Conservation (phyloP, 2,113 vertebrate genomes). For the Poeciliopsis retropinna region DNA sequence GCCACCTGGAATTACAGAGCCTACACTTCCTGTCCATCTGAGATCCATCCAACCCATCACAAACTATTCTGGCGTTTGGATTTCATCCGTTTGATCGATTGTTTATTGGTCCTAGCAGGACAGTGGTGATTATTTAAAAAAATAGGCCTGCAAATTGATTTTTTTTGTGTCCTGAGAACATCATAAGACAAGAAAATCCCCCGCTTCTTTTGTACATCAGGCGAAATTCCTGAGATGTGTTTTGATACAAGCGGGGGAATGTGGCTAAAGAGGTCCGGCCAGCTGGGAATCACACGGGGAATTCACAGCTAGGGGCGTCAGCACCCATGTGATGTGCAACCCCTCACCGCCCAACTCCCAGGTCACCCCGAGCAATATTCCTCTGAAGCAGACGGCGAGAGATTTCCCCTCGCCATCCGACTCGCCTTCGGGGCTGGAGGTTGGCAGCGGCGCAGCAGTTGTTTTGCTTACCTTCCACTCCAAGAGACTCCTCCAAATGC, state of each 20-base stretch:
- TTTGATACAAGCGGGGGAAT: neutral
- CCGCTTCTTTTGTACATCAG: neutral
- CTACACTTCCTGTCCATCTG: conserved; percentile 80
- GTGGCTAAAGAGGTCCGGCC: conserved; percentile 7
- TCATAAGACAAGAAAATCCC: conserved; percentile 48
- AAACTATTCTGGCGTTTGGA: conserved; percentile 48
- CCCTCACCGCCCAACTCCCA: conserved; percentile 6
- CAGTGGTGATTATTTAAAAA: conserved; percentile 68
- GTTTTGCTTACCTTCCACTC: conserved; percentile 17
- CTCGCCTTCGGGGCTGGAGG: conserved; percentile 7
- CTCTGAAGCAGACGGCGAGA: conserved; percentile 18
- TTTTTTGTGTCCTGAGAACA: conserved; percentile 56
- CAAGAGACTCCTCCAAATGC: conserved; percentile 24
- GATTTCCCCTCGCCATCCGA: conserved; percentile 11
- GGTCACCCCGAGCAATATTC: conserved; percentile 24
- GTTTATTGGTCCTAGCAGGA: conserved; percentile 66
- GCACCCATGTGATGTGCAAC: conserved; percentile 19
- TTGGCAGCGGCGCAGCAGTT: conserved; percentile 8
- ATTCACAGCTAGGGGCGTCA: conserved; percentile 10
- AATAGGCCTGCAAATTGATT: conserved; percentile 48
- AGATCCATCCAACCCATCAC: conserved; percentile 77
- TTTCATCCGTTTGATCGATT: conserved; percentile 70
- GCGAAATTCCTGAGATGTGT: neutral
- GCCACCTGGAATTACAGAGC: conserved; percentile 72
- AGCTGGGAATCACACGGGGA: conserved; percentile 28